Evolutionary conservation across 2,113 vertebrate species (phyloP), one percentile per base, ranked within the genome.

Genomic region (Rhinolophus ferrumequinum): DNA sequence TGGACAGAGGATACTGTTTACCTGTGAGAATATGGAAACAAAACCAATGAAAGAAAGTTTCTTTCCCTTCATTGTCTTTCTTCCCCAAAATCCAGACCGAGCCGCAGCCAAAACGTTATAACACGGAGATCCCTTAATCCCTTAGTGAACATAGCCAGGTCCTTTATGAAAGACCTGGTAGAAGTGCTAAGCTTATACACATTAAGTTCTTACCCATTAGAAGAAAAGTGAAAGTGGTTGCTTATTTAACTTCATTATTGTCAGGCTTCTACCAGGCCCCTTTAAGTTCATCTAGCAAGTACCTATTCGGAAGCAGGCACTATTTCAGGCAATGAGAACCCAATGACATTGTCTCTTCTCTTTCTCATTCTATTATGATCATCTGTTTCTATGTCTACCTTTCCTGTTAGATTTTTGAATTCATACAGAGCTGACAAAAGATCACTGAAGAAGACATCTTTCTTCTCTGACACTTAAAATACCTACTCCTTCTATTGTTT

Each of bases 401-500:
- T 75, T 80, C 13, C 66, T 85, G 33, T 16, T 95, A 73, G n/a
- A 80, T 75, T 85, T 54, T 52, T 89, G 33, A 73, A 50, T 80
- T 85, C 56, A 82, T 66, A 58, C 44, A 52, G 6, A 88, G 16
- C 12, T 62, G 41, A n/a, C 2, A 64, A 89, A 69, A 67, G 62
- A 66, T 66, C 62, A 52, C 26, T 3, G 24, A 83, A 24, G 12
- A 75, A 92, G 70, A 35, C 4, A 64, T 44, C 26, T 56, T 88
- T 73, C 30, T 88, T 41, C 15, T 88, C 24, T 94, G 64, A 89
- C 58, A 88, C 16, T 85, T 90, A 89, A 80, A 95, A 79, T 30
- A 75, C 21, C 6, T 67, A 15, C 10, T 82, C 6, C 22, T 84
- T 91, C 35, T 62, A 16, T 80, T 54, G 8, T 81, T 90, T 73